phyloP scores from a whole-genome alignment of 1,140 invertebrate genomes.

The Drosophila rhopaloa region DNA sequence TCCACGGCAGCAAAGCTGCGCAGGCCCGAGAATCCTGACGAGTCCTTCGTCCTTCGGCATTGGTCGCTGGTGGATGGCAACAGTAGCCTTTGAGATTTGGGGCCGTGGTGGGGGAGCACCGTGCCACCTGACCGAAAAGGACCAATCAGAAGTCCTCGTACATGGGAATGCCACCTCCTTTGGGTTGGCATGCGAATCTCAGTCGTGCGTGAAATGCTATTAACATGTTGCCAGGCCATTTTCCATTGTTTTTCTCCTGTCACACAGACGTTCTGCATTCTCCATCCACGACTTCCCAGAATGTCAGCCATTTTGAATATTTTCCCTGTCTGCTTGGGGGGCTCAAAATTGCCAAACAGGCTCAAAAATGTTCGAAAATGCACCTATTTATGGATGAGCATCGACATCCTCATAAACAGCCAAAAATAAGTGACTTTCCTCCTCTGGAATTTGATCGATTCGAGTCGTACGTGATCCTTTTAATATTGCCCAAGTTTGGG shows the following conservation, averaged over 20 bases:
- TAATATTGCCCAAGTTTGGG: neutral
- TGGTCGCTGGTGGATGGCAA: constrained; percentile 77
- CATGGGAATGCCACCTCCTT: constrained; percentile 22
- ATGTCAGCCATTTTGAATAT: constrained; percentile 83
- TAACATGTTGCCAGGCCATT: constrained; percentile 72
- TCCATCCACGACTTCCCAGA: constrained; percentile 17
- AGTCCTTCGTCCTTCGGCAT: constrained; percentile 45
- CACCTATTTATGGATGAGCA: constrained; percentile 41
- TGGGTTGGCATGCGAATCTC: constrained; percentile 62
- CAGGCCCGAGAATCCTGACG: constrained; percentile 44
- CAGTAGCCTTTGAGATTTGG: constrained; percentile 50
- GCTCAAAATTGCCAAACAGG: constrained; percentile 15
- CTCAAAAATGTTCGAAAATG: constrained; percentile 15
- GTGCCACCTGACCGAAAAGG: constrained; percentile 49
- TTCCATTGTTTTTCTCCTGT: constrained; percentile 57
- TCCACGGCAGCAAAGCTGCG: constrained; percentile 23
- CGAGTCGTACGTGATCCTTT: constrained; percentile 22
- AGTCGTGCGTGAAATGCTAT: constrained; percentile 74
- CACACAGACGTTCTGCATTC: constrained; percentile 20
- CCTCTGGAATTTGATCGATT: constrained; percentile 28
- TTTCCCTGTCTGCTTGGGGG: constrained; percentile 42
- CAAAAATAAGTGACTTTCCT: constrained; percentile 18
- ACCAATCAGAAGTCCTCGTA: constrained; percentile 61
- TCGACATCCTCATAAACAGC: constrained; percentile 8
- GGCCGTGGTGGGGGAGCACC: constrained; percentile 15